These are phyloP conservation scores for Pangasius krempfi DNA, from an alignment of 2,797 vertebrate genomes.

Conservation along the genomic window DNA sequence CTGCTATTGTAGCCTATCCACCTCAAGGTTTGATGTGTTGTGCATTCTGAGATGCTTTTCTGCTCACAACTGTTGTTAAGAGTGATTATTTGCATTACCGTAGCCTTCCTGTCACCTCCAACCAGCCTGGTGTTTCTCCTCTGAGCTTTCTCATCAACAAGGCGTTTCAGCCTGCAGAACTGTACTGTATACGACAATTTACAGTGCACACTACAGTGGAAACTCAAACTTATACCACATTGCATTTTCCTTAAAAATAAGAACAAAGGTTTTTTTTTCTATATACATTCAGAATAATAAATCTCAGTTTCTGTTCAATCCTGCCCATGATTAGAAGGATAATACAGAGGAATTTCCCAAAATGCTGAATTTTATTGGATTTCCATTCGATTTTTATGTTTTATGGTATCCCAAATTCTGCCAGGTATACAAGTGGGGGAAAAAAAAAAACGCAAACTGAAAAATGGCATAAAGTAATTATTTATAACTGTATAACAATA, in stretches of 20 bases:
- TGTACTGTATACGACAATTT: no score
- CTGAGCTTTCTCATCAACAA: no score
- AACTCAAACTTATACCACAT: no score
- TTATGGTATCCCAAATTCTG: neutral
- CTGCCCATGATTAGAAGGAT: neutral
- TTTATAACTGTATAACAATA: neutral
- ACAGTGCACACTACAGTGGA: no score
- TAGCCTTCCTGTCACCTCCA: no score
- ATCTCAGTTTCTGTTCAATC: neutral
- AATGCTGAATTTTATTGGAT: neutral
- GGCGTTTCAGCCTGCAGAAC: no score
- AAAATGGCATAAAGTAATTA: neutral
- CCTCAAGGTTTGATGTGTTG: neutral
- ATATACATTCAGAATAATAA: no score
- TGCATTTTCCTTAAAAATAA: no score
- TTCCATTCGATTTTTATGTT: neutral
- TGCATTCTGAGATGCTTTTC: neutral
- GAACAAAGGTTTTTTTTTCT: no score
- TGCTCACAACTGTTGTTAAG: neutral
- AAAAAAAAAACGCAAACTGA: neutral
- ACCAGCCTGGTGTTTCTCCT: no score
- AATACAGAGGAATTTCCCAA: neutral
- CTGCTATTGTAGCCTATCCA: neutral
- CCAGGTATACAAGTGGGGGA: neutral
- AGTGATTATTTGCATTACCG: no score